Evolutionary conservation across 1,140 invertebrate genomes (phyloP).

Genomic region (Ctenoplectra terminalis): DNA sequence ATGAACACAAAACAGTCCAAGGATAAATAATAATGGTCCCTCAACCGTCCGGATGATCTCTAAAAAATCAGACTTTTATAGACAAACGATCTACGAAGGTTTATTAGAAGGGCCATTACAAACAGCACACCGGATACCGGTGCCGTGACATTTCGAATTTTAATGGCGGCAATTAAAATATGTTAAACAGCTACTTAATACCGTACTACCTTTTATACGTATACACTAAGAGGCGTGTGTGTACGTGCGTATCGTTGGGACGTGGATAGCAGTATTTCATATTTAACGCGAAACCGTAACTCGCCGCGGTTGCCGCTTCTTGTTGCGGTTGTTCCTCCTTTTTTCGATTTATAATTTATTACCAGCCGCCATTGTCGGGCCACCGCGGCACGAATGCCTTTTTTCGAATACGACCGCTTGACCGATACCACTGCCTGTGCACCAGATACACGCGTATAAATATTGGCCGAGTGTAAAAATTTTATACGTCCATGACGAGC

Average conservation of each 20-base stretch:
- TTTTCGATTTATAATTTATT: slow-evolving; percentile 76
- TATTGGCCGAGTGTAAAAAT: slow-evolving; percentile 19
- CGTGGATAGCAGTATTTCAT: slow-evolving; percentile 74
- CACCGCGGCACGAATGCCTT: slow-evolving; percentile 39
- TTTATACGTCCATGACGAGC: background rate
- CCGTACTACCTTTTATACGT: slow-evolving; percentile 11
- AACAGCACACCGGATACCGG: background rate
- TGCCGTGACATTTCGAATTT: slow-evolving; percentile 66
- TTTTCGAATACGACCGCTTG: slow-evolving; percentile 25
- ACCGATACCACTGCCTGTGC: slow-evolving; percentile 12
- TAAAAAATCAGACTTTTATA: slow-evolving; percentile 27
- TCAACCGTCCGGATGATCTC: too few species aligned
- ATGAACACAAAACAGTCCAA: background rate
- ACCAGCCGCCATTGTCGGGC: slow-evolving; percentile 50
- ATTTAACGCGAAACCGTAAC: slow-evolving; percentile 77
- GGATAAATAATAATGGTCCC: background rate
- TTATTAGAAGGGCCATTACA: slow-evolving; percentile 33
- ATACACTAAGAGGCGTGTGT: background rate
- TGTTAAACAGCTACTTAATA: slow-evolving; percentile 77
- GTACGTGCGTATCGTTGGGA: slow-evolving; percentile 4
- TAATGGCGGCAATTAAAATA: slow-evolving; percentile 76
- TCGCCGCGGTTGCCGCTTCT: slow-evolving; percentile 68
- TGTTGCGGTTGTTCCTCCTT: slow-evolving; percentile 59
- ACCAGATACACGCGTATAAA: slow-evolving; percentile 27
- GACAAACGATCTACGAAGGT: slow-evolving; percentile 36